A percentile compares a stretch with the other conserved stretches of the same genome.
phyloP scores from a whole-genome alignment of 1,140 invertebrate species.

The Pantala flavescens region DNA sequence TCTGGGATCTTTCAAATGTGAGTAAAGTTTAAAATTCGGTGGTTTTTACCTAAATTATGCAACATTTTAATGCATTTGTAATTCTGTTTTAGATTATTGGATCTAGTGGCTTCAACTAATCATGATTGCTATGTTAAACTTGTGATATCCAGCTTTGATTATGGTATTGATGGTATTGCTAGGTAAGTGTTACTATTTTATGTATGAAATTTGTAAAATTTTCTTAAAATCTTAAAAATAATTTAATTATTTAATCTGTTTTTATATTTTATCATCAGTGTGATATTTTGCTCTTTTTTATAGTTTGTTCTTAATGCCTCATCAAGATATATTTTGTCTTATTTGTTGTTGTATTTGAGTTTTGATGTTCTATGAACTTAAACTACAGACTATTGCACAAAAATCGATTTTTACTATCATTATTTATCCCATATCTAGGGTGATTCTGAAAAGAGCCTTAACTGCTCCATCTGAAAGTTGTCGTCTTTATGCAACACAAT shows the following conservation, averaged over 20 bases:
- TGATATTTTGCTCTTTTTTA: no score
- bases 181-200: constrained; percentile 39
- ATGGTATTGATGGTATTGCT: constrained; percentile 56
- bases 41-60: background rate
- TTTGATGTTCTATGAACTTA: no score
- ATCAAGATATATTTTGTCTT: no score
- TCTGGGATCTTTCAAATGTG: constrained; percentile 65
- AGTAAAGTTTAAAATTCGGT: constrained; percentile 29
- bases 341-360: no score
- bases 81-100: constrained; percentile 56
- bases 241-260: no score
- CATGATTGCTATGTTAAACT: constrained; percentile 89
- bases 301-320: no score
- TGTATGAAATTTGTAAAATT: no score
- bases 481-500: constrained; percentile 80
- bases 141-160: constrained; percentile 81
- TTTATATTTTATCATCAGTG: no score
- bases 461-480: constrained; percentile 56
- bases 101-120: constrained; percentile 67
- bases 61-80: background rate
- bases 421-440: constrained; percentile 29
- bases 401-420: no score
- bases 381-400: no score
- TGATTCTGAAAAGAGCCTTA: constrained; percentile 57
- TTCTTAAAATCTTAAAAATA: no score